Evolutionary conservation across 2,888 invertebrate species (phyloP).

Genomic region (Loripinus fragilis): DNA sequence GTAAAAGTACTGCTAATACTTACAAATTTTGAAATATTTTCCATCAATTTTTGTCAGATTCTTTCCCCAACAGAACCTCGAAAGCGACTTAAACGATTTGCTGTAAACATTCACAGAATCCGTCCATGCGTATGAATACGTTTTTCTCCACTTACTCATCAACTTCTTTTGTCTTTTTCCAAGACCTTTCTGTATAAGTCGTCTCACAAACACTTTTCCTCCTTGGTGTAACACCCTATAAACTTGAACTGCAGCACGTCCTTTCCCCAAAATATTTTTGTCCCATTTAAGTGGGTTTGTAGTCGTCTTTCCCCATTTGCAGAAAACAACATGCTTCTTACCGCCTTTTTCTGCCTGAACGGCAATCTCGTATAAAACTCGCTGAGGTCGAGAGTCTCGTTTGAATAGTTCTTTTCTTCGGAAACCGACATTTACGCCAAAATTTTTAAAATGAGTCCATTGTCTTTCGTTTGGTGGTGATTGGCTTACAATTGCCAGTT

Average conservation of each 20-base stretch:
- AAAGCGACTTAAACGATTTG: background rate
- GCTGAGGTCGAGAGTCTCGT: conserved; percentile 19
- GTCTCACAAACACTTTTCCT: conserved; percentile 63
- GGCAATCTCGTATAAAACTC: conserved; percentile 63
- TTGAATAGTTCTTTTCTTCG: conserved; percentile 28
- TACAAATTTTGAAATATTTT: too few relatives aligned
- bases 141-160: conserved; percentile 26
- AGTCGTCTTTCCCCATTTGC: conserved; percentile 35
- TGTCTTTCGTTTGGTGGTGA: background rate
- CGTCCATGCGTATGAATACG: conserved; percentile 44
- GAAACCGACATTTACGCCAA: background rate
- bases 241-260: conserved; percentile 36
- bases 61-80: too few relatives aligned
- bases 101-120: background rate
- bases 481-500: conserved; percentile 48
- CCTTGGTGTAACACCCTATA: conserved; percentile 47
- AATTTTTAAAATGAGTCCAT: background rate
- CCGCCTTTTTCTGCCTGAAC: conserved; percentile 60
- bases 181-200: conserved; percentile 49
- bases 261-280: conserved; percentile 34
- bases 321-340: conserved; percentile 61
- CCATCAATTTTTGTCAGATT: too few relatives aligned
- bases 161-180: conserved; percentile 37
- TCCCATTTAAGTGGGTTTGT: conserved; percentile 38
- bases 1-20: too few relatives aligned